Base-by-base conservation (phyloP, 2,113 vertebrate species). In the Haliaeetus leucogaster region DNA sequence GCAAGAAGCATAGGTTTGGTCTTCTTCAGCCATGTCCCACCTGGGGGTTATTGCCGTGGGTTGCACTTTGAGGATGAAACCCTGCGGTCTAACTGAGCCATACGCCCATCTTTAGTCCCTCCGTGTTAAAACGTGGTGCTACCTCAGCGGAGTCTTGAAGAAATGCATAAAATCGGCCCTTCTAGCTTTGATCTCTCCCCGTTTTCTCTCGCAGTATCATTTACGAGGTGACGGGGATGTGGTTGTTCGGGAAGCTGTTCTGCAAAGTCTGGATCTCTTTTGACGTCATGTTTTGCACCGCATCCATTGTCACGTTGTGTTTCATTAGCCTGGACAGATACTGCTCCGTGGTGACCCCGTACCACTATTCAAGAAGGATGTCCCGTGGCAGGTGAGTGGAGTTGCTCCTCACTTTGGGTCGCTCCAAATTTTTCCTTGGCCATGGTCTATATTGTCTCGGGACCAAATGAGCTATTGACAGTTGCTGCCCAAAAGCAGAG, bases 221-320 rank as follows among this genome's bases (percentile, higher is more conserved):
- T 74, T 98, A 98, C 0, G 97, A 98, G 94, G 98, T 98, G 95
- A 98, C 97, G 0, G 98, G 98, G 53, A 96, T 97, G 96, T 98
- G 98, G 98, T 53, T 98, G 32, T 98, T 98, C 0, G 98, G 98
- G 61, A 97, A 93, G 90, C 90, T 97, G 27, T 98, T 98, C 97
- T 98, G 98, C 95, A 98, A 98, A 50, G 97, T 98, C 76, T 98
- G 98, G 98, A 98, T 98, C 93, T 98, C 98, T 65, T 98, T 98
- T 11, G 98, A 98, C 0, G 98, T 98, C 82, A 97, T 98, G 97
- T 98, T 98, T 95, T 98, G 98, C 95, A 98, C 98, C 0, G 98
- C 98, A 0, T 98, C 98, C 93, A 98, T 98, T 0, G 98, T 98
- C 91, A 98, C 98, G 0, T 88, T 98, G 90, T 98, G 98, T 88